A percentile compares a stretch with the other conserved stretches of the same genome.
Evolutionary conservation across 1,140 invertebrate genomes (phyloP).

Genomic region (Dolichoris vasculosae): DNA sequence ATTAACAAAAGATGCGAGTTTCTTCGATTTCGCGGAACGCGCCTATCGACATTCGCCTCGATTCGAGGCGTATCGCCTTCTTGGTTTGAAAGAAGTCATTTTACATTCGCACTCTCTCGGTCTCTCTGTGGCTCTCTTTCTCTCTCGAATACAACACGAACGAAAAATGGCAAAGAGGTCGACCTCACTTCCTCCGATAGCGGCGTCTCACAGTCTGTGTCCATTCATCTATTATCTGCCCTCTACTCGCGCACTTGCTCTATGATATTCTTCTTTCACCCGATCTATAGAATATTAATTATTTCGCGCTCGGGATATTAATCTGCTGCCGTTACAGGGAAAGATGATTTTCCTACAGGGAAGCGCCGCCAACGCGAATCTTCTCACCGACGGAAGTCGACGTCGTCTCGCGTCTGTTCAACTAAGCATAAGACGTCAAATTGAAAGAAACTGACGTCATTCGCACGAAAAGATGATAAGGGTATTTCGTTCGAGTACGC

Average conservation of each 20-base stretch:
- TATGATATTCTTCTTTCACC: background rate
- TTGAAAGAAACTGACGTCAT: constrained; percentile 52
- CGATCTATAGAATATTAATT: constrained; percentile 39
- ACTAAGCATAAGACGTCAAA: constrained; percentile 23
- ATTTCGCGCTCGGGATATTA: constrained; percentile 1
- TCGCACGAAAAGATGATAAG: background rate
- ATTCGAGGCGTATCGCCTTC: constrained; percentile 51
- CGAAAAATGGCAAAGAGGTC: constrained; percentile 47
- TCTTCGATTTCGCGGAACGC: constrained; percentile 20
- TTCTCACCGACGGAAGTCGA: constrained; percentile 46
- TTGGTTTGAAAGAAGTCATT: background rate
- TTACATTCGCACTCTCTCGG: background rate
- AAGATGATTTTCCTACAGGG: constrained; percentile 17
- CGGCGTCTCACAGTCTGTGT: constrained; percentile 56
- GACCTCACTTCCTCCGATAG: constrained; percentile 70
- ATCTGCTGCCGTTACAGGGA: background rate
- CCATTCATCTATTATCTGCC: constrained; percentile 34
- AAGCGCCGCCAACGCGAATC: constrained; percentile 17
- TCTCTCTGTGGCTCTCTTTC: constrained; percentile 18
- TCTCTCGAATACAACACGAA: background rate
- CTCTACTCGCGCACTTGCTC: background rate
- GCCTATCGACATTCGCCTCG: constrained; percentile 26
- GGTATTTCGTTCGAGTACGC: constrained; percentile 10
- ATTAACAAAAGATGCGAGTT: constrained; percentile 18
- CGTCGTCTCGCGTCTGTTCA: background rate